These are phyloP conservation scores for Tetramorium parvispinum DNA, from an alignment of 1,140 invertebrate species.

Conservation along the genomic window DNA sequence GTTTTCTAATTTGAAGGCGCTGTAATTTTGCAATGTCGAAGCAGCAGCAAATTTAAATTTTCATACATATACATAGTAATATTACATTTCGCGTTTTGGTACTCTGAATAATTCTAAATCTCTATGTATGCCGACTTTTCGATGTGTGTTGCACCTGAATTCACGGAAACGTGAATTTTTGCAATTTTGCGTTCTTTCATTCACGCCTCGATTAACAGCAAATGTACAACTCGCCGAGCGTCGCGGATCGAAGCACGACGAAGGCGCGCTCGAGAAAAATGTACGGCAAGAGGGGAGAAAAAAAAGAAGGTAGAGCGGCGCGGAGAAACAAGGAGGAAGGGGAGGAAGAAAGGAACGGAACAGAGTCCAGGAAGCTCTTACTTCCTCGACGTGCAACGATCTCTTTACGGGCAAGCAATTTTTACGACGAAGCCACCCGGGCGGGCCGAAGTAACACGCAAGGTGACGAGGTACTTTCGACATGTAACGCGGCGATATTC, in stretches of 20 bases:
- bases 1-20: background rate
- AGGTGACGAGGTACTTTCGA: slow-evolving; percentile 77
- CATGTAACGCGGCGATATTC: slow-evolving; percentile 41
- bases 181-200: slow-evolving; percentile 24
- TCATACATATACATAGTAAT: background rate
- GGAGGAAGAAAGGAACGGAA: slow-evolving; percentile 53
- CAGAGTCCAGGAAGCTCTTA: slow-evolving; percentile 82
- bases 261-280: slow-evolving; percentile 30
- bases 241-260: slow-evolving; percentile 40
- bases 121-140: background rate
- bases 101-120: background rate
- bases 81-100: background rate
- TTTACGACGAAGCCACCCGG: slow-evolving; percentile 83
- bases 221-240: slow-evolving; percentile 25
- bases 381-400: slow-evolving; percentile 80
- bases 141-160: background rate
- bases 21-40: background rate
- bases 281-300: background rate
- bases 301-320: background rate
- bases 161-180: slow-evolving; percentile 10
- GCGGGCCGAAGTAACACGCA: slow-evolving; percentile 83
- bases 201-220: slow-evolving; percentile 70
- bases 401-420: slow-evolving; percentile 85
- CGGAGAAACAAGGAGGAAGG: too few relatives aligned
- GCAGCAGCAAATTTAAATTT: background rate